phyloP scores from a whole-genome alignment of 2,797 vertebrate species.

The Sciurus vulgaris region DNA sequence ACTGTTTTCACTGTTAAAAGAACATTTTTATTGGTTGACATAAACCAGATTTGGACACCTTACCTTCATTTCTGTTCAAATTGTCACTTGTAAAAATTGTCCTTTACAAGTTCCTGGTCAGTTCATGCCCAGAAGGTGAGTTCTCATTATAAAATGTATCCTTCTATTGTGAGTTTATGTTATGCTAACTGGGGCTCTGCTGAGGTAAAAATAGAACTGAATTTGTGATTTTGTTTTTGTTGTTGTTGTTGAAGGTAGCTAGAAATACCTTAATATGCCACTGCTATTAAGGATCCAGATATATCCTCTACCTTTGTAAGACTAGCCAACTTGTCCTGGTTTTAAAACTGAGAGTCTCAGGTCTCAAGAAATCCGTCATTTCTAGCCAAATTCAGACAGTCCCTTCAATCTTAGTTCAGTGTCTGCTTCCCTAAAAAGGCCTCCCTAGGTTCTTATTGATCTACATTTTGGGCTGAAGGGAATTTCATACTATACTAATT shows the following conservation, averaged over 20 bases:
- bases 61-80: constrained; percentile 45
- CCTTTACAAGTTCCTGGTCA: constrained; percentile 17
- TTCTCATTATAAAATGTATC: constrained; percentile 29
- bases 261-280: neutral
- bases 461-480: constrained; percentile 5
- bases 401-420: neutral
- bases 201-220: constrained; percentile 52
- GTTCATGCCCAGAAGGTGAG: constrained; percentile 55
- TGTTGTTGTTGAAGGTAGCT: neutral
- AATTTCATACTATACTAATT: neutral
- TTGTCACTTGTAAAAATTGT: constrained; percentile 47
- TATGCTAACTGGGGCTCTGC: constrained; percentile 20
- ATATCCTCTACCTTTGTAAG: neutral
- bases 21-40: neutral
- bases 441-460: neutral
- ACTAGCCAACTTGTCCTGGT: neutral
- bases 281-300: neutral
- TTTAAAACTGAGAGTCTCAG: constrained; percentile 49
- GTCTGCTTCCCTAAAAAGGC: constrained; percentile 34
- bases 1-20: constrained; percentile 21
- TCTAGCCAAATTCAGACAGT: neutral
- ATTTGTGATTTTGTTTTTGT: neutral
- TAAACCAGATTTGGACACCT: neutral
- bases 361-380: constrained; percentile 30
- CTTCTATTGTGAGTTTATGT: constrained; percentile 49